Percentiles rank a stretch among this genome's conserved stretches.
Evolutionary conservation across 2,888 invertebrate genomes (phyloP).

Genomic region (Psylliodes chrysocephalus): DNA sequence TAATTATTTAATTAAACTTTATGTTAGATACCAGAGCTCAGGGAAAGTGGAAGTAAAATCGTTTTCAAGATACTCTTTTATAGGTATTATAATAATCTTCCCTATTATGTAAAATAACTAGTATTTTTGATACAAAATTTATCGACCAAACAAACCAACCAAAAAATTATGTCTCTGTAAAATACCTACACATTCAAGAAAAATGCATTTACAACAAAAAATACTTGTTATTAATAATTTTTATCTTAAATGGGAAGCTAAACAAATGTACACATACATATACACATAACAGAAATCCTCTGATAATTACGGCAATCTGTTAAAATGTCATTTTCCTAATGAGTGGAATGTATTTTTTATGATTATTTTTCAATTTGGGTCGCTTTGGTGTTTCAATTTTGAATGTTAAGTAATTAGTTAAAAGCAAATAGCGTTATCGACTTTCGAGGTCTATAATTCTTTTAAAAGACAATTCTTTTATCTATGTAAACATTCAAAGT

Average conservation of each 20-base stretch:
- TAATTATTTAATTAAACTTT: too few relatives aligned
- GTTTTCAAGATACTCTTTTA: too few relatives aligned
- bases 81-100: too few relatives aligned
- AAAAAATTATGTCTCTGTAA: too few relatives aligned
- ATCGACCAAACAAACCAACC: too few relatives aligned
- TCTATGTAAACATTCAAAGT: not conserved
- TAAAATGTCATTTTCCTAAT: constrained; percentile 32
- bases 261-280: not conserved
- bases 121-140: too few relatives aligned
- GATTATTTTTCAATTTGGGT: constrained; percentile 32
- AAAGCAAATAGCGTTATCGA: constrained; percentile 8
- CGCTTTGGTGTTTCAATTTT: constrained; percentile 1
- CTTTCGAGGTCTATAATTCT: not conserved
- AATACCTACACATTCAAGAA: too few relatives aligned
- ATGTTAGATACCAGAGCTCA: too few relatives aligned
- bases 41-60: too few relatives aligned
- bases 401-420: constrained; percentile 5
- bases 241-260: not conserved
- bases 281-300: not conserved
- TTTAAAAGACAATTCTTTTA: not conserved
- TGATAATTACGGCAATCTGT: constrained; percentile 26
- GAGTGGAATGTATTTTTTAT: constrained; percentile 28
- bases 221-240: not conserved
- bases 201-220: too few relatives aligned
- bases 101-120: too few relatives aligned